A percentile compares a stretch with the other conserved stretches of the same genome.
phyloP scores from a whole-genome alignment of 2,888 invertebrate species.

The Polymixis flavicincta region DNA sequence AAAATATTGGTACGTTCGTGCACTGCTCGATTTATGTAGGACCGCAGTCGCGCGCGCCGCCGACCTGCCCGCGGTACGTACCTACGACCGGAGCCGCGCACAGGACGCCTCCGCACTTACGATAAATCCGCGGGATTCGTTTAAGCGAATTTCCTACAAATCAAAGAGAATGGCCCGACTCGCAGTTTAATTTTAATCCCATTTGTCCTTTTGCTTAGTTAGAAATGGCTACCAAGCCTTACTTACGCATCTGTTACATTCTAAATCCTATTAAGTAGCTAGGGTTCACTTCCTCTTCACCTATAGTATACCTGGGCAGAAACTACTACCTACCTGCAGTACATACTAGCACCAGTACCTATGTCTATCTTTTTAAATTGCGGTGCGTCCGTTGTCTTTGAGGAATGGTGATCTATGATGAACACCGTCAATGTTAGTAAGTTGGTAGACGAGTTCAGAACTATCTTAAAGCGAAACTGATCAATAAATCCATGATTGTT shows the following conservation, averaged over 20 bases:
- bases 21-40: constrained; percentile 51
- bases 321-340: too few relatives aligned
- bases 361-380: neutral
- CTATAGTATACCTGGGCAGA: neutral
- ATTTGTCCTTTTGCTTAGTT: constrained; percentile 27
- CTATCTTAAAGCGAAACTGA: neutral
- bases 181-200: constrained; percentile 46
- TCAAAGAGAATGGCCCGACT: constrained; percentile 31
- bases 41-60: constrained; percentile 14
- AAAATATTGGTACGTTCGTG: constrained; percentile 66
- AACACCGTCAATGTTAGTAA: neutral
- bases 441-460: neutral
- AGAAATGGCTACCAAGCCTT: constrained; percentile 8
- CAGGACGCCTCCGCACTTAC: constrained; percentile 4
- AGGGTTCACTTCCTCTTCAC: neutral
- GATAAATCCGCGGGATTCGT: constrained; percentile 39
- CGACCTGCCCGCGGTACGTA: neutral
- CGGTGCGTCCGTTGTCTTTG: neutral
- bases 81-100: neutral
- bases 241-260: neutral
- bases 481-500: constrained; percentile 28
- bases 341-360: neutral
- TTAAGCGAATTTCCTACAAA: constrained; percentile 42
- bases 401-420: neutral
- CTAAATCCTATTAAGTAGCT: neutral